Evolutionary conservation across 1,140 invertebrate species (phyloP), one percentile per base, ranked within the genome.

Genomic region (Acromyrmex echinatior): DNA sequence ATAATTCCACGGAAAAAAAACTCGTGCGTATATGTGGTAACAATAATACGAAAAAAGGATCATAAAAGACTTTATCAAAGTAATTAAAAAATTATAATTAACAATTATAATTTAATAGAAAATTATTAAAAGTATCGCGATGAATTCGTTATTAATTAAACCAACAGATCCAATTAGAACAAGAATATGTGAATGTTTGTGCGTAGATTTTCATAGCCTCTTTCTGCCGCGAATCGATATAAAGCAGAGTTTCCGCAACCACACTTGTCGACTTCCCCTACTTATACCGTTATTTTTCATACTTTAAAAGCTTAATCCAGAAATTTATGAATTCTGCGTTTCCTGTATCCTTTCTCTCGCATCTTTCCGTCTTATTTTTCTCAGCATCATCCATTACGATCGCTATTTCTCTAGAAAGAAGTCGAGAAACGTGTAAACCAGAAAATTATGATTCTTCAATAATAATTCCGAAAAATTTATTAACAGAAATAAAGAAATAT

Each of bases 281-380:
- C 71, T 90, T 89, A 88, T 89, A 89, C 86, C 35, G 74, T 68
- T 88, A 88, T 92, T 92, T 92, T 92, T 92, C 90, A 90, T 87
- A 77, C 90, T 92, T 90, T 88, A 86, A 35, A 76, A 76, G 51
- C 73, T 89, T 92, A 91, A 92, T 92, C 88, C 35, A 73, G 14
- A 82, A 90, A 92, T 92, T 92, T 92, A 90, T 91, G 90, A 89
- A 90, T 89, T 82, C 49, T 18, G 12, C 53, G 71, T 81, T 86
- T 68, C 5, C 25, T 85, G 3, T 10, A 7, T 18, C 10, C 63
- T 77, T 86, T 74, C 73, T 45, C 18, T 21, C 53, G 31, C 49
- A 12, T 21, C 25, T 21, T 87, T 65, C 28, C 25, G 5, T 62
- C 49, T 49, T 35, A 49, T 74, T 58, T 84, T 28, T 51, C 35